A percentile compares a stretch with the other conserved stretches of the same genome.
Conservation (phyloP, 2,113 vertebrate species). For the Nanger granti region DNA sequence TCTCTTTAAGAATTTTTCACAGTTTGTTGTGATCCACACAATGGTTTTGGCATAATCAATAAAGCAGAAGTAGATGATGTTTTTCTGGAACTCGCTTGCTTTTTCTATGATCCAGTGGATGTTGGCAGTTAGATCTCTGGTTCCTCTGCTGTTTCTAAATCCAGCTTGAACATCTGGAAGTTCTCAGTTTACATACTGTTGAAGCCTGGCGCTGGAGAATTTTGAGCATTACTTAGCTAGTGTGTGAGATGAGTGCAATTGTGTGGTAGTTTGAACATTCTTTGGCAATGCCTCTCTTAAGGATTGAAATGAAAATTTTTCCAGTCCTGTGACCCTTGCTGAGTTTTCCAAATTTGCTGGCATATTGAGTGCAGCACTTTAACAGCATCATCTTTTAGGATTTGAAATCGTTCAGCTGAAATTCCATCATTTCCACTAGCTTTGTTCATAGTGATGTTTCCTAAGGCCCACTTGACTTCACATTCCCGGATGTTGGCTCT, state of each 20-base stretch:
- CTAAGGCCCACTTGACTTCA: background rate
- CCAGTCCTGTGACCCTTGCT: background rate
- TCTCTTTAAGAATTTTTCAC: background rate
- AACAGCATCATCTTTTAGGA: background rate
- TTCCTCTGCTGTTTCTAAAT: background rate
- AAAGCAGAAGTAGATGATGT: background rate
- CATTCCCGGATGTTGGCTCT: rapidly evolving
- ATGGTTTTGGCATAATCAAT: background rate
- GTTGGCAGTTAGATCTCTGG: background rate
- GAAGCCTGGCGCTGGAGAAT: background rate
- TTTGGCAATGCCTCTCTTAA: background rate
- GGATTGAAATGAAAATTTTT: background rate
- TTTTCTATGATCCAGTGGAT: background rate
- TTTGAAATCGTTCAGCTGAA: background rate
- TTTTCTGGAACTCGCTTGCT: background rate
- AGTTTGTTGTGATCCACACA: background rate
- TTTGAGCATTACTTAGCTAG: background rate
- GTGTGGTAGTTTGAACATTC: background rate
- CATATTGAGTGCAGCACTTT: background rate
- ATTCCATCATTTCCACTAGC: background rate
- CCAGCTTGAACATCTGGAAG: background rate
- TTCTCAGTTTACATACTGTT: background rate
- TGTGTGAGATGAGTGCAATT: background rate
- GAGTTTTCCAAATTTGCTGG: background rate
- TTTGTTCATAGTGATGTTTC: background rate